phyloP scores from a whole-genome alignment of 2,888 invertebrate genomes.

The Apoda limacodes region DNA sequence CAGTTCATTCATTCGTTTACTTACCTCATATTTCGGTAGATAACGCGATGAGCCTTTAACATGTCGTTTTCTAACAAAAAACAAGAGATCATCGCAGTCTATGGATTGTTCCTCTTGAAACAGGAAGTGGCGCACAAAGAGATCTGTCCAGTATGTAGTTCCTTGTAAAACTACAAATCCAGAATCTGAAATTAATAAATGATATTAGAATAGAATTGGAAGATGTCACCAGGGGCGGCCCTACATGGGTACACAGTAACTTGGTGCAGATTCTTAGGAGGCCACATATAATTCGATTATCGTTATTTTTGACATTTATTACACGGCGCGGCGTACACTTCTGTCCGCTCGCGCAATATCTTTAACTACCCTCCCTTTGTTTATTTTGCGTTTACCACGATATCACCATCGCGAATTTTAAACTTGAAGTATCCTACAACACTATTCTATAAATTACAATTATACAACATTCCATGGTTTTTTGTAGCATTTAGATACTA shows the following conservation, averaged over 20 bases:
- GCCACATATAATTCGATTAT: too few relatives aligned
- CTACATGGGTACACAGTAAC: neutral
- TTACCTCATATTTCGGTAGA: conserved; percentile 90
- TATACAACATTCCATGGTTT: too few relatives aligned
- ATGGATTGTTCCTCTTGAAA: conserved; percentile 90
- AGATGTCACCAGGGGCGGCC: neutral
- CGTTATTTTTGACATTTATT: too few relatives aligned
- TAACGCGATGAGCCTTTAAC: conserved; percentile 88
- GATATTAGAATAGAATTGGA: neutral
- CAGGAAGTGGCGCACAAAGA: conserved; percentile 93
- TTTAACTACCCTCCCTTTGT: too few relatives aligned
- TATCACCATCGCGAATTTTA: too few relatives aligned
- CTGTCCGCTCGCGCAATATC: too few relatives aligned
- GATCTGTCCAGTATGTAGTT: conserved; percentile 95
- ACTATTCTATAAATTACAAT: too few relatives aligned
- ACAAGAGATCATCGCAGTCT: conserved; percentile 93
- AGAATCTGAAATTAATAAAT: conserved; percentile 71
- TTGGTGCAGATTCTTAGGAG: neutral
- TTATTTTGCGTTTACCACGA: too few relatives aligned
- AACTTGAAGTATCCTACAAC: too few relatives aligned
- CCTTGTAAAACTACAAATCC: conserved; percentile 94
- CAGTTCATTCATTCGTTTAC: too few relatives aligned
- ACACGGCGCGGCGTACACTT: too few relatives aligned
- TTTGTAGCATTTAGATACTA: too few relatives aligned
- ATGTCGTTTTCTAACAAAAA: conserved; percentile 94